phyloP scores from a whole-genome alignment of 2,113 vertebrate species.

The Bufo bufo region DNA sequence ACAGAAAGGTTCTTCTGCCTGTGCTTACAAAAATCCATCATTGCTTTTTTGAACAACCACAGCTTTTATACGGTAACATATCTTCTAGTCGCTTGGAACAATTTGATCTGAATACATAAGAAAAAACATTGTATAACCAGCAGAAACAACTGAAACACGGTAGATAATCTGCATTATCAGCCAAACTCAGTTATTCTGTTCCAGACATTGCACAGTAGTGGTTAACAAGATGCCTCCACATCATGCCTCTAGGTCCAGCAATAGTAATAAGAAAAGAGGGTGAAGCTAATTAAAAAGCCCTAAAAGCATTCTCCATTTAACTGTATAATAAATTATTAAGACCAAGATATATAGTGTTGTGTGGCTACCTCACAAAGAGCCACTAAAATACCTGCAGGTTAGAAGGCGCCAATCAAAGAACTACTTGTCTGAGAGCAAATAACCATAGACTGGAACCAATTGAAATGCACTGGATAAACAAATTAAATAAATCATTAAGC shows the following conservation, averaged over 20 bases:
- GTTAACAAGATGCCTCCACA: conserved; percentile 20
- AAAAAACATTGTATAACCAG: neutral
- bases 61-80: conserved; percentile 4
- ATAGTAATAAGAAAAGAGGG: conserved; percentile 38
- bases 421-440: neutral
- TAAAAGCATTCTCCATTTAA: conserved; percentile 51
- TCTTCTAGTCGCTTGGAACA: conserved; percentile 4
- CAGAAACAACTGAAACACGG: neutral
- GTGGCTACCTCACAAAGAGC: neutral
- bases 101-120: conserved; percentile 7
- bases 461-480: neutral
- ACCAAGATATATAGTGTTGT: neutral
- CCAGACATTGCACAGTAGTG: neutral
- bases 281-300: conserved; percentile 48
- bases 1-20: conserved; percentile 1
- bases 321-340: conserved; percentile 43
- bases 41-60: conserved; percentile 19
- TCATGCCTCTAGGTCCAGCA: conserved; percentile 16
- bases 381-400: conserved; percentile 28
- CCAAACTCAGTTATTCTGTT: neutral
- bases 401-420: conserved; percentile 14
- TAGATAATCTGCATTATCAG: neutral
- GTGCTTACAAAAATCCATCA: conserved; percentile 12
- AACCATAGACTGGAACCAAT: neutral
- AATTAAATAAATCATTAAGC: neutral